Evolutionary conservation across 1,140 invertebrate genomes (phyloP).

Genomic region (Drosophila trapezifrons): DNA sequence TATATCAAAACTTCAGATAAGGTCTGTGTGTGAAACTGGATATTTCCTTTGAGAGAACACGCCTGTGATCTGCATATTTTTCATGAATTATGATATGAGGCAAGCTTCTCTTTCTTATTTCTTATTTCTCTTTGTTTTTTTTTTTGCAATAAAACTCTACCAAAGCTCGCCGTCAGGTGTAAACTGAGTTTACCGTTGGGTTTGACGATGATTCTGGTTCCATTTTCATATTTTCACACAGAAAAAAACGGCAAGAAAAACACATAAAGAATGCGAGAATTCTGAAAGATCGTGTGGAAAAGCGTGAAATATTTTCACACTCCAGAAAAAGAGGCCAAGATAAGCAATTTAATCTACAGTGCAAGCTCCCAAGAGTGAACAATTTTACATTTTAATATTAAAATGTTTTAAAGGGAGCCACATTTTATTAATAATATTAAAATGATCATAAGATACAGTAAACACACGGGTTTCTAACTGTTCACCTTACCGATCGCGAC

Average conservation of each 20-base stretch:
- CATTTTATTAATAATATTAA: no score
- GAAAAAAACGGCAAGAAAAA: conserved; percentile 2
- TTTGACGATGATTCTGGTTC: conserved; percentile 32
- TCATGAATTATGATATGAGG: conserved; percentile 2
- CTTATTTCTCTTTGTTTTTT: background rate
- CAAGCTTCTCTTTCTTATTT: conserved; percentile 1
- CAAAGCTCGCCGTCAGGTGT: background rate
- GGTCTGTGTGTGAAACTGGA: conserved; percentile 6
- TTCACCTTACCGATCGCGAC: background rate
- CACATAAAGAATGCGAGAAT: conserved; percentile 11
- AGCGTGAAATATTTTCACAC: conserved; percentile 34
- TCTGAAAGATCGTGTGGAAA: conserved; percentile 22
- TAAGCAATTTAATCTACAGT: conserved; percentile 3
- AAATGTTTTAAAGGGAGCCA: no score
- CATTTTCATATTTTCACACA: conserved; percentile 35
- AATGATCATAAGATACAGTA: no score
- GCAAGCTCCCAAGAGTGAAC: background rate
- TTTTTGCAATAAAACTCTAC: conserved; percentile 25
- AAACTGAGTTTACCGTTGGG: conserved; percentile 22
- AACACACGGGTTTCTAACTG: no score
- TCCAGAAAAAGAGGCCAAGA: conserved; percentile 8
- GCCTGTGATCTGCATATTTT: background rate
- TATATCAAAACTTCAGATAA: background rate
- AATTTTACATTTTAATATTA: background rate
- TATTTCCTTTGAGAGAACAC: conserved; percentile 2